Base-by-base conservation (phyloP, 2,797 vertebrate species). In the Chromobotia macracanthus region DNA sequence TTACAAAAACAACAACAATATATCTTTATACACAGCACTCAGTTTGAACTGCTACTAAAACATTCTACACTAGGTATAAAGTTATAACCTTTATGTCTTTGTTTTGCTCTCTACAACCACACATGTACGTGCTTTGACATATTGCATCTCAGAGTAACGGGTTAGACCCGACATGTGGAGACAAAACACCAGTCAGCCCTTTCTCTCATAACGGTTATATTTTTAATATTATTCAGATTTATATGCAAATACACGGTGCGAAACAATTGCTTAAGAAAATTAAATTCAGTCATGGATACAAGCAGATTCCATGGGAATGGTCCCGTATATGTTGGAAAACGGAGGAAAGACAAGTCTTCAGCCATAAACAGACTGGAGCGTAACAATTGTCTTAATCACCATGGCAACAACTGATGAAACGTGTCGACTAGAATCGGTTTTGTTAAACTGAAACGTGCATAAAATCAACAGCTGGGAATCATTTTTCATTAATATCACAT, bases 401-500 rank as follows among this genome's bases (percentile, higher is more conserved):
- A 91, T 85, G 89, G 89, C 85, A 93, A 92, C 91, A 75, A 68
- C 60, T 51, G 73, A 75, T 72, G 64, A 66, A 44, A 78, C 80
- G 79, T 72, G 56, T 71, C 23, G 48, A 76, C 48, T 60, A n/a
- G 13, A 41, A 11, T 18, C 58, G 83, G 81, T 76, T 66, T 67
- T 73, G 46, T 80, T 70, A 72, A 35, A 50, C 12, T 28, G 3
- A 56, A 61, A 70, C 28, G 83, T 73, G 64, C 18, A 44, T 31
- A 35, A 23, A 69, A 74, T 50, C 25, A 74, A 50, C 44, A 77
- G 35, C 65, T 31, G 13, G 3, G 15, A 9, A 28, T 38, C 9
- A 25, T 44, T 64, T 50, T 70, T 55, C 55, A 69, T 2, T 11
- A 16, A 50, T 23, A 19, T 58, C 25, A 44, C 48, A 58, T 23